phyloP scores from a whole-genome alignment of 2,113 vertebrate genomes.

The Oriolus oriolus region DNA sequence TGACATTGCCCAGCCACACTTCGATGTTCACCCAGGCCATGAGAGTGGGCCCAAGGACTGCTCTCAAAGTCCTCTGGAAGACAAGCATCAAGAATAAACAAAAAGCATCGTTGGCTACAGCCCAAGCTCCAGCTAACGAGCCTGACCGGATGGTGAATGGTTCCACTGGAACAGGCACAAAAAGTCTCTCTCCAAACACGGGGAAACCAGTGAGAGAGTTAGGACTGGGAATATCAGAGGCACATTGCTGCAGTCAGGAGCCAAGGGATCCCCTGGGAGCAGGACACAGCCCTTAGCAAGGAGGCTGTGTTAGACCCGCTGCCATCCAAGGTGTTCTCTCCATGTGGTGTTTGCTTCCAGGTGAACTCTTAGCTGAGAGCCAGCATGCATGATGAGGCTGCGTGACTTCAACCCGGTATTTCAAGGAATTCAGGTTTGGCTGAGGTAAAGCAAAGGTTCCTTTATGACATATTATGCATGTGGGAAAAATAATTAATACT shows the following conservation, averaged over 20 bases:
- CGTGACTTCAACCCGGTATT: background rate
- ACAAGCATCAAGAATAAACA: background rate
- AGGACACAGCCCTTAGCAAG: background rate
- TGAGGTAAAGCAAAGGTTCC: background rate
- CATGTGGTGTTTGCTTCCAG: background rate
- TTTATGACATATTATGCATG: background rate
- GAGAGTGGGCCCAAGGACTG: background rate
- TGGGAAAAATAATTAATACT: background rate
- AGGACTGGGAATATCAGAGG: background rate
- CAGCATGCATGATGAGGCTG: background rate
- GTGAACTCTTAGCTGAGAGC: background rate
- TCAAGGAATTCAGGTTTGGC: background rate
- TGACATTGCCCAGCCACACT: background rate
- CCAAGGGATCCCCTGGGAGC: too few species aligned
- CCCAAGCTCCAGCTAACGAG: background rate
- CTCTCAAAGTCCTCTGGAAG: background rate
- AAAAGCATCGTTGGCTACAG: fast-evolving
- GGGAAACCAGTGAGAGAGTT: background rate
- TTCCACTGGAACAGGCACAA: background rate
- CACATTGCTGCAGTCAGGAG: background rate
- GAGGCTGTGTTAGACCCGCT: background rate
- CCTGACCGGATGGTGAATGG: background rate
- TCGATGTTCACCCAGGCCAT: background rate
- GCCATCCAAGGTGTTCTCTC: background rate
- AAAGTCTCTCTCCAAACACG: background rate